Percentiles rank a stretch among this genome's conserved stretches.
Conservation (phyloP, 2,113 vertebrate genomes). For the Lanius ludovicianus region DNA sequence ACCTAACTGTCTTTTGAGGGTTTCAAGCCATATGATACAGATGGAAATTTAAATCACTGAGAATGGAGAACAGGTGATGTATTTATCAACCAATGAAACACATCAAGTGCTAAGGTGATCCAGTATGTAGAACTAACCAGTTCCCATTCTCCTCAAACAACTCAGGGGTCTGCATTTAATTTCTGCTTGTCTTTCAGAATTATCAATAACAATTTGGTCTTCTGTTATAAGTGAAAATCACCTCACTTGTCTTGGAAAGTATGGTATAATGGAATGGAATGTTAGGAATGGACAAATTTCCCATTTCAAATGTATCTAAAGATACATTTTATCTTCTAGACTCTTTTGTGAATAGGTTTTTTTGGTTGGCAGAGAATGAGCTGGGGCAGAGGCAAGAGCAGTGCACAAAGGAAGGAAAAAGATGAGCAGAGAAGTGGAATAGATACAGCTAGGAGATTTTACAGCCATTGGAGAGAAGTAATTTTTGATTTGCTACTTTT, state of each 20-base stretch:
- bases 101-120: not conserved
- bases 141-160: not conserved
- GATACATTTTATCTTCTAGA: not conserved
- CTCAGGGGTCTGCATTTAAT: not conserved
- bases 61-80: not conserved
- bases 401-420: not conserved
- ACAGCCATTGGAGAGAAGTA: not conserved
- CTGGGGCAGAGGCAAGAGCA: fast-evolving
- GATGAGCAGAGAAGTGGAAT: not conserved
- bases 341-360: not conserved
- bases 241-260: not conserved
- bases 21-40: fast-evolving
- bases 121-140: not conserved
- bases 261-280: too few species aligned
- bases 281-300: not conserved
- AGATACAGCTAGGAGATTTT: not conserved
- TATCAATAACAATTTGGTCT: not conserved
- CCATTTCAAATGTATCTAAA: not conserved
- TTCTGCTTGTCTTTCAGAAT: not conserved
- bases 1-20: not conserved
- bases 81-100: not conserved
- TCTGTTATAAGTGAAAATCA: not conserved
- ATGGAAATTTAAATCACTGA: not conserved
- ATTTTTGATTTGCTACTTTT: not conserved
- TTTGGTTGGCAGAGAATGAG: not conserved